phyloP scores from a whole-genome alignment of 1,140 invertebrate species.

The Dreissena polymorpha region DNA sequence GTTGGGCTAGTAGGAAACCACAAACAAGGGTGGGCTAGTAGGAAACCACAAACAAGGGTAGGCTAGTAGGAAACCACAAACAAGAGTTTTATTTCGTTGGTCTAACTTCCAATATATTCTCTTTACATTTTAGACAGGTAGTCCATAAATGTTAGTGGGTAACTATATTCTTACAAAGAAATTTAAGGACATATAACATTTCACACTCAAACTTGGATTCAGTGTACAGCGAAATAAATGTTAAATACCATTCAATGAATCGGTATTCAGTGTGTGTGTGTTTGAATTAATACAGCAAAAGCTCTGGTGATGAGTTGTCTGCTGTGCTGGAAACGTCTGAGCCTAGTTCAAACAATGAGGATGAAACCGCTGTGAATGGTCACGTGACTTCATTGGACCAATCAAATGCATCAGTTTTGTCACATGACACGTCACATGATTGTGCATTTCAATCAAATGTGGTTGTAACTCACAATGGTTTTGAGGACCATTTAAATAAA shows the following conservation, averaged over 20 bases:
- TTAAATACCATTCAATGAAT: conserved; percentile 1
- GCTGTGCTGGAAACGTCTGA: conserved; percentile 36
- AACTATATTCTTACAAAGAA: no score
- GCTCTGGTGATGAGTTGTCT: conserved; percentile 8
- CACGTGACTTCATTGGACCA: conserved; percentile 2
- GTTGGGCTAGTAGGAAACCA: no score
- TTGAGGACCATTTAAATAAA: neutral
- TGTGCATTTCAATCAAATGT: neutral
- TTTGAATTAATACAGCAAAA: conserved; percentile 24
- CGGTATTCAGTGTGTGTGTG: neutral
- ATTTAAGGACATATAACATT: no score
- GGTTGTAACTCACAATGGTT: neutral
- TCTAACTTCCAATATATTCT: neutral
- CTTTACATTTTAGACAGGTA: no score
- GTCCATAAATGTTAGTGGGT: no score
- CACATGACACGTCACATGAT: neutral
- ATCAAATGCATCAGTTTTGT: conserved; percentile 5
- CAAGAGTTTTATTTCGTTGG: neutral
- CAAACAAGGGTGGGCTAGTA: no score
- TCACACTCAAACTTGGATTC: neutral
- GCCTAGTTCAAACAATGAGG: conserved; percentile 22
- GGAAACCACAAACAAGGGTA: no score
- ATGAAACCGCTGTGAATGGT: conserved; percentile 13
- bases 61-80: neutral
- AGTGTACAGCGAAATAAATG: neutral